Evolutionary conservation across 2,888 invertebrate genomes (phyloP).

Genomic region (Ommatoiulus sabulosus): DNA sequence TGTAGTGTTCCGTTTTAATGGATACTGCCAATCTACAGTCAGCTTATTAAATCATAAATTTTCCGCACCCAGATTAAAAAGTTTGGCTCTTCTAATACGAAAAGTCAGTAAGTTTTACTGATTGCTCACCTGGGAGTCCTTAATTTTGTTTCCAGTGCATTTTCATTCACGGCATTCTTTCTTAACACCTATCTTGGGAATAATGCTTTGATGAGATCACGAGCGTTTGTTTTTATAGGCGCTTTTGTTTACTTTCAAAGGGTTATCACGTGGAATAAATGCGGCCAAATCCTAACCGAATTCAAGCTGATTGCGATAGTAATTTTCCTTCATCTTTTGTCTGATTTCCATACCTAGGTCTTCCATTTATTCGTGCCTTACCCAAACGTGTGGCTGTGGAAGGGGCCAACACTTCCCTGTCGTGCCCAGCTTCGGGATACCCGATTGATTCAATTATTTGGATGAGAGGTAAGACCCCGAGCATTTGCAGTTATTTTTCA

Average conservation of each 20-base stretch:
- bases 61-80: conserved; percentile 1
- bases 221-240: conserved; percentile 25
- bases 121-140: conserved; percentile 45
- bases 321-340: conserved; percentile 57
- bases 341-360: conserved; percentile 70
- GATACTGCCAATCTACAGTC: conserved; percentile 12
- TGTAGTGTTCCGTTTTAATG: neutral
- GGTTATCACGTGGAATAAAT: neutral
- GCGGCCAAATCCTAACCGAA: neutral
- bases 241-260: conserved; percentile 35
- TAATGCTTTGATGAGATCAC: conserved; percentile 12
- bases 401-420: conserved; percentile 78
- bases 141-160: conserved; percentile 15
- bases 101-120: conserved; percentile 32
- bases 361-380: conserved; percentile 82
- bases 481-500: neutral
- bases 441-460: conserved; percentile 84
- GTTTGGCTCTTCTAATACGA: neutral
- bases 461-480: conserved; percentile 74
- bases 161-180: conserved; percentile 35
- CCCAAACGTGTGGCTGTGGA: conserved; percentile 85
- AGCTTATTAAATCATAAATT: conserved; percentile 18
- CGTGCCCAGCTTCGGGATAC: conserved; percentile 86
- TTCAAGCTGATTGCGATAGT: neutral
- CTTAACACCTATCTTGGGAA: conserved; percentile 20